Evolutionary conservation across 2,888 invertebrate species (phyloP), one percentile per base, ranked within the genome.

Genomic region (Acheta domesticus): DNA sequence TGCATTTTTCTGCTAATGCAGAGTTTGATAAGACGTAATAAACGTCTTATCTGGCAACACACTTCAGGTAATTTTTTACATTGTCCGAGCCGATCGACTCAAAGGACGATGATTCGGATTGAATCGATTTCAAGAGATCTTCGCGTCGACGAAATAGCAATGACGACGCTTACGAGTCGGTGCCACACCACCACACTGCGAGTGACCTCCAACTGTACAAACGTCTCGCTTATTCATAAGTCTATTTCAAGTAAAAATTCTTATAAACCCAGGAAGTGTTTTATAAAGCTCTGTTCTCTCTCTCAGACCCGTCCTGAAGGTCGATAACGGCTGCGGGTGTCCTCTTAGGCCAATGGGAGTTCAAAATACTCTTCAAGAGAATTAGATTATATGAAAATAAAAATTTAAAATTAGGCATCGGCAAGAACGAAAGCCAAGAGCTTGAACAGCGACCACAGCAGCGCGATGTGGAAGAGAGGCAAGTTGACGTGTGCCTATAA

Each of bases 271-370:
- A 19, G 36, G 19, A 21, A 75, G 36, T 76, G 76, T 48, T 36
- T 48, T 48, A 49, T 75, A 77, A 78, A 80, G 81, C 82, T 82
- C 82, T 82, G 82, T 82, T 81, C 81, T 82, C 82, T 82, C 82
- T 82, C 82, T 81, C 73, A 73, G 82, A 82, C 82, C 77, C 79
- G 82, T 82, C 81, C 77, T 81, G 81, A 73, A 74, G 81, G 82
- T 82, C 82, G 77, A 62, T 62, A 77, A 62, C 62, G 62, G 62
- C 62, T 62, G 62, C 73, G 77, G 16, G 62, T 79, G 20, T 75
- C 49, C 79, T 49, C 36, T 75, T n/a, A 14, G 20, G 79, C 23
- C 75, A 75, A 76, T 76, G 36, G 76, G 62, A 62, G 62, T 62
- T 62, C 62, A 62, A 62, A 62, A 62, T 62, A 62, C 62, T 62